Base-by-base conservation (phyloP, 2,797 vertebrate species). In the Hemibagrus guttatus region DNA sequence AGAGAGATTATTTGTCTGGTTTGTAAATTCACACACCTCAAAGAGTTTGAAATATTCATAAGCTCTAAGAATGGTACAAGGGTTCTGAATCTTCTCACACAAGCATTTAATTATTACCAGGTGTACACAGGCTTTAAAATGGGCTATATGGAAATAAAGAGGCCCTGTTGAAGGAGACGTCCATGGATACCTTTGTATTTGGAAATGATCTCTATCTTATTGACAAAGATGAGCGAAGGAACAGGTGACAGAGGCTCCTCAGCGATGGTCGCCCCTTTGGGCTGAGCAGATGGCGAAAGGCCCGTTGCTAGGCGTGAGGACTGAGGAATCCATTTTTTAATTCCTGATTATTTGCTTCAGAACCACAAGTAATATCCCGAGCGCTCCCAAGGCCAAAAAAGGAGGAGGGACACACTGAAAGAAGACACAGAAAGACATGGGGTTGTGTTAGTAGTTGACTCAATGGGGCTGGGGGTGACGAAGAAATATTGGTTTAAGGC, bases 271-370 rank as follows among this genome's bases (percentile, higher is more conserved):
- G 93, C 93, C 94, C 93, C 94, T 96, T 95, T 96, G 94, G 94
- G 94, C 93, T 90, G 94, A 96, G 96, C 96, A 97, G 97, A 97
- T 97, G 97, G 96, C 95, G 94, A 96, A 95, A 95, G 94, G 94
- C 94, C 94, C 95, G 96, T 97, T 97, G 96, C 97, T 97, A 97
- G 96, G 96, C 96, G 95, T 96, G 95, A 96, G 95, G 95, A 93
- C 94, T 94, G 93, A 97, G 96, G 96, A 97, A 97, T 97, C 96
- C 95, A 95, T 96, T 95, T 96, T 97, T 97, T 97, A 96, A 97
- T 97, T 97, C 96, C 96, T 96, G 95, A 96, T 97, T 97, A 96
- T 97, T 97, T 97, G 96, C 96, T 95, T 96, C 95, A 89, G 96
- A 95, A 95, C 95, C 95, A 95, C 96, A 96, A 91, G 90, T 90